Percentiles rank a stretch among this genome's conserved stretches.
These are phyloP conservation scores for Karalla daura DNA, from an alignment of 2,797 vertebrate species.

Conservation along the genomic window DNA sequence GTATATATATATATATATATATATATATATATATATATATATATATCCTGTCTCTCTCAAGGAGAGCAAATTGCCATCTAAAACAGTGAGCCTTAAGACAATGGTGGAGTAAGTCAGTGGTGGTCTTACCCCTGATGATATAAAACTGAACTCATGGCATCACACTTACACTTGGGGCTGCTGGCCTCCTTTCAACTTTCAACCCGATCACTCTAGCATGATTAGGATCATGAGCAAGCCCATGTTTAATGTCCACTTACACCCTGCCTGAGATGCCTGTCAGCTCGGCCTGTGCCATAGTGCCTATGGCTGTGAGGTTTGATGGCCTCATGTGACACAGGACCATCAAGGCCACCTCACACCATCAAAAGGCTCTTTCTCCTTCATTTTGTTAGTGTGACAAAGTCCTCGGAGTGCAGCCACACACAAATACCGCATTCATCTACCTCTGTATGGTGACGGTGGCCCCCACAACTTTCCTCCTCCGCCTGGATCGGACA, in stretches of 20 bases:
- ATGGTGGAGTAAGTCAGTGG: too few relatives aligned
- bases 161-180: constrained; percentile 4
- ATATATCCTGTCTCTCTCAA: too few relatives aligned
- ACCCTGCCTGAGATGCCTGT: constrained; percentile 1
- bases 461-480: constrained; percentile 71
- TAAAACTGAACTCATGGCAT: constrained; percentile 12
- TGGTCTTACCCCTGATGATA: not conserved
- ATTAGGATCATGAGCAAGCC: constrained; percentile 22
- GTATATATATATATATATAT: too few relatives aligned
- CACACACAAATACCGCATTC: constrained; percentile 71
- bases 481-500: constrained; percentile 46
- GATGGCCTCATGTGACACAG: constrained; percentile 13
- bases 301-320: not conserved
- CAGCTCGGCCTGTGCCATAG: not conserved
- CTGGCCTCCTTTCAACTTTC: not conserved
- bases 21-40: too few relatives aligned
- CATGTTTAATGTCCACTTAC: not conserved
- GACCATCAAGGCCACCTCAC: constrained; percentile 1
- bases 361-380: constrained; percentile 9
- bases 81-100: too few relatives aligned
- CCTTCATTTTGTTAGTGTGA: constrained; percentile 20
- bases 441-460: constrained; percentile 68
- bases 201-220: constrained; percentile 10
- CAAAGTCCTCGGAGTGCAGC: constrained; percentile 41
- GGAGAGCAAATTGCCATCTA: too few relatives aligned